A percentile compares a stretch with the other conserved stretches of the same genome.
Evolutionary conservation across 2,888 invertebrate genomes (phyloP).

Genomic region (Gastracanthus pulcherrimus): DNA sequence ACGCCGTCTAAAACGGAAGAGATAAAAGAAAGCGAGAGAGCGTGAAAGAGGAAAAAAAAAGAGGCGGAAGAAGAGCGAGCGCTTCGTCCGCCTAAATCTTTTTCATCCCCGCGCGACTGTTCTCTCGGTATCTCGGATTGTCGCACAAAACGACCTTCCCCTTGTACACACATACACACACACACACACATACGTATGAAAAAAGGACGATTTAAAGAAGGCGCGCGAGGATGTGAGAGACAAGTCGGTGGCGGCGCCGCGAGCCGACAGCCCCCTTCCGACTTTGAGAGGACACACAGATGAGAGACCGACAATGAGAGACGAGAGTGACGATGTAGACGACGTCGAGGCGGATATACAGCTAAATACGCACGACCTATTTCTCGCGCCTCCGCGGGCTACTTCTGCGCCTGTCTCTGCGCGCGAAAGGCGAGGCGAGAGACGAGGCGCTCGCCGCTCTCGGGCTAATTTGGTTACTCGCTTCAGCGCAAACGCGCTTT

Average conservation of each 20-base stretch:
- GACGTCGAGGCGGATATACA: not conserved
- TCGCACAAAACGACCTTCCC: not conserved
- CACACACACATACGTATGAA: not conserved
- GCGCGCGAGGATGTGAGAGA: not conserved
- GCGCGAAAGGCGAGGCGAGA: not conserved
- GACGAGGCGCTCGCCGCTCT: not conserved
- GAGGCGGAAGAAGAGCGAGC: not conserved
- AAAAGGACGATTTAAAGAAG: not conserved
- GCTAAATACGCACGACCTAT: slow-evolving; percentile 52
- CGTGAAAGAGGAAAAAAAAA: not conserved
- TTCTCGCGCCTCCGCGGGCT: not conserved
- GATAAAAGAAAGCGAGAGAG: not conserved
- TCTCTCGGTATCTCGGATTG: not conserved
- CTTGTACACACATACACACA: not conserved
- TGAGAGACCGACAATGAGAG: not conserved
- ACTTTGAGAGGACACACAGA: slow-evolving; percentile 28
- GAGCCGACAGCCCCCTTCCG: too few species aligned
- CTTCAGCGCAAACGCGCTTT: not conserved
- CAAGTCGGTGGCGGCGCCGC: too few species aligned
- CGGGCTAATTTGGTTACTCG: not conserved
- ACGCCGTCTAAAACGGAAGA: not conserved
- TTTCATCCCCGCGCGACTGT: not conserved
- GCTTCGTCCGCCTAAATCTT: not conserved
- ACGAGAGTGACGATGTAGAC: not conserved
- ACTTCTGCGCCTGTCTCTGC: too few species aligned